Conservation (phyloP, 1,140 invertebrate genomes). For the Ceratitis capitata region DNA sequence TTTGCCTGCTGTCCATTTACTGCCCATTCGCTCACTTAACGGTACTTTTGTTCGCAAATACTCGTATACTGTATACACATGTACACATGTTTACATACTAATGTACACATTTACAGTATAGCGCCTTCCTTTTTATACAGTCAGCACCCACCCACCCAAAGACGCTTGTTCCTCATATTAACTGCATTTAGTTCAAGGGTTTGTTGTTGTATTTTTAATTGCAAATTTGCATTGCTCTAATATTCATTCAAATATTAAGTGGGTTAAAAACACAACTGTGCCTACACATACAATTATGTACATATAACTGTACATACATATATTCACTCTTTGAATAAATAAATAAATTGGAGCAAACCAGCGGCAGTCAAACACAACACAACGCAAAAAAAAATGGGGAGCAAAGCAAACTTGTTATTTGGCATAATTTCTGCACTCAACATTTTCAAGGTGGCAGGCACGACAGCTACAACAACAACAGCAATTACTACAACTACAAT, state of each 20-base stretch:
- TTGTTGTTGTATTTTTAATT: not conserved
- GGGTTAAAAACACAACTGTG: not conserved
- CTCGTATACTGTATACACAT: too few relatives aligned
- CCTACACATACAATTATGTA: not conserved
- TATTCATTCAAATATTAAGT: constrained; percentile 15
- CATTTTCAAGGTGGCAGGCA: constrained; percentile 25
- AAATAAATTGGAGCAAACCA: constrained; percentile 20
- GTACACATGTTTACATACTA: not conserved
- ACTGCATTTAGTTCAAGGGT: not conserved
- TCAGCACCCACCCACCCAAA: not conserved
- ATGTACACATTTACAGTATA: not conserved
- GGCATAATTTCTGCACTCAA: constrained; percentile 29
- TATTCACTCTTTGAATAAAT: constrained; percentile 1
- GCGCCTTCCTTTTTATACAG: not conserved
- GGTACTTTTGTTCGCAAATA: too few relatives aligned
- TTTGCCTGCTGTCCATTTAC: not conserved
- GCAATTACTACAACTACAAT: not conserved
- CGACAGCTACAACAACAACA: not conserved
- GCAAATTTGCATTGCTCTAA: constrained; percentile 13
- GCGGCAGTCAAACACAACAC: too few relatives aligned
- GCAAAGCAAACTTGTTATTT: constrained; percentile 37
- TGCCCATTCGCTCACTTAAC: not conserved
- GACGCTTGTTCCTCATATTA: not conserved
- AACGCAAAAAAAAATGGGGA: constrained; percentile 16
- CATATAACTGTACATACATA: not conserved